Evolutionary conservation across 2,888 invertebrate species (phyloP).

Genomic region (Sylvicola cinctus): DNA sequence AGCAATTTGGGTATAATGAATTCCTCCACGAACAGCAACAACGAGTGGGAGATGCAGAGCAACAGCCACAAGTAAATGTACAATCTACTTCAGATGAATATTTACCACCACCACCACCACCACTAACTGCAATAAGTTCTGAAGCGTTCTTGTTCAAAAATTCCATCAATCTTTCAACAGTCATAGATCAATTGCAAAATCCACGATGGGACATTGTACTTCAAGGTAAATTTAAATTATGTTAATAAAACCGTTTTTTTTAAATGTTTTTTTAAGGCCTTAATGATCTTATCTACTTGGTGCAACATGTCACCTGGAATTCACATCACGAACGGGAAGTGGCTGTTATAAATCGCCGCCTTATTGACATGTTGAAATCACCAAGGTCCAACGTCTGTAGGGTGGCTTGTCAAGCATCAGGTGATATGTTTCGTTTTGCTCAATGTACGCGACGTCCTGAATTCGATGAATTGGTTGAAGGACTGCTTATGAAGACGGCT

Average conservation of each 20-base stretch:
- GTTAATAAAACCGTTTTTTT: too few relatives aligned
- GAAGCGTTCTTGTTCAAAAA: too few relatives aligned
- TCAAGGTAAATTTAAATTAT: too few relatives aligned
- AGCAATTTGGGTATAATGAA: too few relatives aligned
- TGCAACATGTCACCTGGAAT: constrained; percentile 3
- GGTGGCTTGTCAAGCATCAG: constrained; percentile 23
- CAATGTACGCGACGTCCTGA: constrained; percentile 28
- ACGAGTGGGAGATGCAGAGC: too few relatives aligned
- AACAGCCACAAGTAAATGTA: too few relatives aligned
- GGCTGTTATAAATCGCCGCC: constrained; percentile 20
- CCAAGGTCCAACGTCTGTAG: constrained; percentile 24
- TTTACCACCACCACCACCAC: too few relatives aligned
- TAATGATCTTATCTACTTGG: constrained; percentile 3
- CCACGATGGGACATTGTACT: constrained; percentile 2
- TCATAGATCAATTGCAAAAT: constrained; percentile 5
- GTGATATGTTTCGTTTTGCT: constrained; percentile 22
- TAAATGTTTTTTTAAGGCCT: too few relatives aligned
- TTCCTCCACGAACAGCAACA: too few relatives aligned
- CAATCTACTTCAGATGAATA: too few relatives aligned
- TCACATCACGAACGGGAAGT: constrained; percentile 11
- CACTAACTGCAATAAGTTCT: too few relatives aligned
- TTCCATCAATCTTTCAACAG: too few relatives aligned
- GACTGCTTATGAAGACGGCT: constrained; percentile 34
- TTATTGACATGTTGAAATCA: constrained; percentile 22
- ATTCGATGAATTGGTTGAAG: constrained; percentile 34